phyloP scores from a whole-genome alignment of 2,113 vertebrate species.

The Vireo altiloquus region DNA sequence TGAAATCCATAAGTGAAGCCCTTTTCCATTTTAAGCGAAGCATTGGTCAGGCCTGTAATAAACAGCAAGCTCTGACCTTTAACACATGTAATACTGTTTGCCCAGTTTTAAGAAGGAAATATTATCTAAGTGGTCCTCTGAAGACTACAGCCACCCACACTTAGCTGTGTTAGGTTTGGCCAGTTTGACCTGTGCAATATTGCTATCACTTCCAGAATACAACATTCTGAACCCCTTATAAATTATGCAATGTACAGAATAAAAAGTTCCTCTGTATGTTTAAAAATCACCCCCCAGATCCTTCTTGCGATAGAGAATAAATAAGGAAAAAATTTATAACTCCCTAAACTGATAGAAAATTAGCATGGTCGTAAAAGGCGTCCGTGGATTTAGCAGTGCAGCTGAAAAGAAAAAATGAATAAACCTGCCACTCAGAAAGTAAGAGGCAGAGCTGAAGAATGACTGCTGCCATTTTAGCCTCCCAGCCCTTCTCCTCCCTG shows the following conservation, averaged over 20 bases:
- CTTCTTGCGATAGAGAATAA: slow-evolving; percentile 34
- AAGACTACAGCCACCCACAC: neutral
- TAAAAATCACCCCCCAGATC: neutral
- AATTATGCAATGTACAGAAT: neutral
- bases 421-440: slow-evolving; percentile 19
- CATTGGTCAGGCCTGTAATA: neutral
- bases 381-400: slow-evolving; percentile 38
- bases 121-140: neutral
- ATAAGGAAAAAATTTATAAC: slow-evolving; percentile 33
- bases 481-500: neutral
- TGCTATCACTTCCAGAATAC: neutral
- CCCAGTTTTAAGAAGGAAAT: slow-evolving; percentile 29
- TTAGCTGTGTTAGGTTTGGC: neutral
- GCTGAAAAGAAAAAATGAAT: slow-evolving; percentile 18
- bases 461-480: slow-evolving; percentile 4
- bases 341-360: slow-evolving; percentile 70
- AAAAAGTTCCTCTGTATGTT: slow-evolving; percentile 46
- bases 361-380: slow-evolving; percentile 48
- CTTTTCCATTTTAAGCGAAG: neutral
- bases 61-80: slow-evolving; percentile 6
- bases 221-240: neutral
- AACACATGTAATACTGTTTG: neutral
- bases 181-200: neutral
- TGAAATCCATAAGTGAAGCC: neutral
- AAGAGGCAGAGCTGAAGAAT: neutral